Base-by-base conservation (phyloP, 2,888 invertebrate species). In the Frankliniella intonsa region DNA sequence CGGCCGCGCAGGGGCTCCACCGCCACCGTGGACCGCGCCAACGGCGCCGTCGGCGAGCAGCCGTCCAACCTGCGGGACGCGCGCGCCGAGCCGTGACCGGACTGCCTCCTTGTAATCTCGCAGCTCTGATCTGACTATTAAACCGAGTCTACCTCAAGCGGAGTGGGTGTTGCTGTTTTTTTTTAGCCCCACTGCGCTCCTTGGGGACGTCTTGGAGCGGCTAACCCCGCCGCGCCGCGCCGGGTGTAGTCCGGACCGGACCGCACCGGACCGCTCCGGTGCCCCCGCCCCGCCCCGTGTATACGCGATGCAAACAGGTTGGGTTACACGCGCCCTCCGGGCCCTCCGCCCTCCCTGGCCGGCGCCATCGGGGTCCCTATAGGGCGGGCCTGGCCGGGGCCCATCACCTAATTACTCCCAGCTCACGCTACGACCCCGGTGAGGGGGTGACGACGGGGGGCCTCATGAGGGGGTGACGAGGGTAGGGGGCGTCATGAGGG, bases 381-480 rank as follows among this genome's bases (percentile, higher is more conserved):
- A 10, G 55, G 55, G 55, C 11, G 19, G 14, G 14, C 17, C 14
- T 19, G 55, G 55, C 17, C 14, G 55, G 38, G 69, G 69, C 0
- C 69, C 69, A 76, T 76, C 69, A 76, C 69, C 69, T 76, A 76
- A 76, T 76, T 22, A 76, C 69, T 12, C 5, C 69, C 69, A 10
- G 62, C 12, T 62, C 62, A 62, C 62, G 62, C 62, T n/a, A 62
- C 17, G 14, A 17, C 19, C 62, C 17, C 19, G 11, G 17, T 62
- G 62, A 14, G 17, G 62, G 62, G 14, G 62, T 12, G n/a, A n/a
- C 14, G 55, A n/a, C 3, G n/a, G 65, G 62, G 19, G 14, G 62
- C 62, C 62, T 5, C 62, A 62, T 65, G n/a, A 65, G 51, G 9
- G 51, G 10, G 51, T 9, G 12, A 51, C 9, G 69, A 5, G 69